Base-by-base conservation (phyloP, 2,888 invertebrate genomes). In the Lasiommata megera region DNA sequence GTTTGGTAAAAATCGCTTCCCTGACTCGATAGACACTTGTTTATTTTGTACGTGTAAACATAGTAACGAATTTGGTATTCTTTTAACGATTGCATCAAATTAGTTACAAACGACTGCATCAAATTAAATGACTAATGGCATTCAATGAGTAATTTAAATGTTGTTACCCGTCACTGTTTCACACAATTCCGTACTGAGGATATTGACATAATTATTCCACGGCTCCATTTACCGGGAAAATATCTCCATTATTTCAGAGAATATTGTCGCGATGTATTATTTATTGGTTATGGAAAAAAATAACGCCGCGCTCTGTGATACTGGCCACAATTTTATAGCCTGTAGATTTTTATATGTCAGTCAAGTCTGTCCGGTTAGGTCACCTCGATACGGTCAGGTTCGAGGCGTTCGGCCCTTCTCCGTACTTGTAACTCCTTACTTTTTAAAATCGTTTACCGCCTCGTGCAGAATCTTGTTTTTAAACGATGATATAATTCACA, bases 381-480 rank as follows among this genome's bases (percentile, higher is more conserved):
- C 84, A 86, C 80, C 87, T 87, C 84, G 79, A 85, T 87, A 87
- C 84, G 82, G 84, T 82, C 85, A 86, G 86, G 80, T 84, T 82
- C 80, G 82, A 81, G 76, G 76, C 77, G 74, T 69, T 76, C 77
- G 80, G 82, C 82, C 83, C 85, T 83, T 79, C 83, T 77, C 74
- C 82, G 79, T 82, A 81, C 78, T 85, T 82, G 82, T 82, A 84
- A 73, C 74, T 69, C 72, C 74, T 38, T 12, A 43, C 14, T 18
- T 54, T 34, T 23, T 31, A 31, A 37, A 29, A 48, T 23, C 46
- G 48, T 36, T 36, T 44, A 44, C 44, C 14, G 36, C 8, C 23
- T n/a, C 14, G 5, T 14, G 14, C 12, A 6, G 1, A 37, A 1
- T 6, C 37, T 37, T 5, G 34, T 11, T 23, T 23, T 23, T 23